Base-by-base conservation (phyloP, 2,797 vertebrate genomes). In the Lepilemur septentrionalis region DNA sequence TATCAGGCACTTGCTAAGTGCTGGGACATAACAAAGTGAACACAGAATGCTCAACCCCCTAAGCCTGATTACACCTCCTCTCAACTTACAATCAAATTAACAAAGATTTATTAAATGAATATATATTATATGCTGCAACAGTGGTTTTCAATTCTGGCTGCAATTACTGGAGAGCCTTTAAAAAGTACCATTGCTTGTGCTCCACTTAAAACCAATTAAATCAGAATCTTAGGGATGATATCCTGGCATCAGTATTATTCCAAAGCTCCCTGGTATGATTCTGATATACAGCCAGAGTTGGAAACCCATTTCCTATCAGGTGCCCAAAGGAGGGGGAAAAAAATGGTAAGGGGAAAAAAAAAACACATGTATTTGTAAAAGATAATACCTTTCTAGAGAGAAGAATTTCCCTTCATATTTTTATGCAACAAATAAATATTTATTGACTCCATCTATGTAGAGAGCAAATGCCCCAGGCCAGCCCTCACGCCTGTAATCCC, bases 391-490 rank as follows among this genome's bases (percentile, higher is more conserved):
- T 95, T 95, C 67, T 80, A 38, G 25, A 6, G 11, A 25, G 13
- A 35, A 76, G 52, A 84, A 65, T 89, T 84, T 89, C 5, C 48
- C 65, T 89, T 63, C 14, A 61, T 76, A 48, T 80, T 92, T 95
- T 91, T 90, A 65, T 91, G 22, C 30, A 94, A 35, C 38, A 89
- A 89, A 55, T 70, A 88, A 89, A 38, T 67, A 80, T 75, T 57
- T 59, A 13, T 94, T 94, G 69, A 82, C 85, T 85, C 43, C 38
- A 75, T 65, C 59, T 81, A 5, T 73, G 18, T 14, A 48, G 67
- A 63, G 22, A 84, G 22, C 52, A 94, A 57, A 25, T 57, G 55
- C 55, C 55, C 22, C 22, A 57, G 30, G 59, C 59, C 59, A 63
- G 59, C 13, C 2, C 59, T 32, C 59, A 63, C 30, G 15, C 30